Conservation (phyloP, 2,888 invertebrate genomes). For the Lasioglossum leucozonium region DNA sequence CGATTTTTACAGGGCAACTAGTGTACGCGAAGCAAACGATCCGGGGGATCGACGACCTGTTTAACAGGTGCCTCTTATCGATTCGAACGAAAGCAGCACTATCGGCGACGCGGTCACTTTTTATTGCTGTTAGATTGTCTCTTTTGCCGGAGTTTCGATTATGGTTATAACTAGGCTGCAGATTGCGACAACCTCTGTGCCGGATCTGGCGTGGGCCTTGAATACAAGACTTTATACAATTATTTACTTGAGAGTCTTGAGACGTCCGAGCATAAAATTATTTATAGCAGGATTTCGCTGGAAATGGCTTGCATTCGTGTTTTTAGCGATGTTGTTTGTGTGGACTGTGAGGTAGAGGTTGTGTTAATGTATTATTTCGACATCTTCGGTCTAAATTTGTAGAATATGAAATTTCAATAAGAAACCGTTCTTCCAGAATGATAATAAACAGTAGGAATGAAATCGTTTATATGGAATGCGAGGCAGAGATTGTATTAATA, state of each 20-base stretch:
- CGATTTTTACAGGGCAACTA: not conserved
- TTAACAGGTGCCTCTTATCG: not conserved
- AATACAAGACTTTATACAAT: not conserved
- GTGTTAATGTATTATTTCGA: not conserved
- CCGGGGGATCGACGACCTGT: slow-evolving; percentile 7
- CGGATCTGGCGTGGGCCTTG: not conserved
- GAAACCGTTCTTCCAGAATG: not conserved
- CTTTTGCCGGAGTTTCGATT: not conserved
- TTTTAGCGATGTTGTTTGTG: not conserved
- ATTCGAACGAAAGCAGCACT: slow-evolving; percentile 43
- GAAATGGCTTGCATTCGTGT: not conserved
- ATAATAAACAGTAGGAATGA: not conserved
- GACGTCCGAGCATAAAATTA: not conserved
- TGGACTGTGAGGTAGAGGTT: not conserved
- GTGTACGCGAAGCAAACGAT: not conserved
- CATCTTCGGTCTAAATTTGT: not conserved
- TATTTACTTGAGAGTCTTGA: not conserved
- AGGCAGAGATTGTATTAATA: not conserved
- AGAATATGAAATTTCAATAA: not conserved
- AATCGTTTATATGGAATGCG: not conserved
- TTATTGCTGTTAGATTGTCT: not conserved
- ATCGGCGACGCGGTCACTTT: not conserved
- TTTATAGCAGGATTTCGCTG: not conserved
- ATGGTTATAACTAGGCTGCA: not conserved
- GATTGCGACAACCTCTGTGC: not conserved